Percentiles rank a stretch among this genome's conserved stretches.
These are phyloP conservation scores for Marmota monax DNA, from an alignment of 2,113 vertebrate genomes.

Conservation along the genomic window DNA sequence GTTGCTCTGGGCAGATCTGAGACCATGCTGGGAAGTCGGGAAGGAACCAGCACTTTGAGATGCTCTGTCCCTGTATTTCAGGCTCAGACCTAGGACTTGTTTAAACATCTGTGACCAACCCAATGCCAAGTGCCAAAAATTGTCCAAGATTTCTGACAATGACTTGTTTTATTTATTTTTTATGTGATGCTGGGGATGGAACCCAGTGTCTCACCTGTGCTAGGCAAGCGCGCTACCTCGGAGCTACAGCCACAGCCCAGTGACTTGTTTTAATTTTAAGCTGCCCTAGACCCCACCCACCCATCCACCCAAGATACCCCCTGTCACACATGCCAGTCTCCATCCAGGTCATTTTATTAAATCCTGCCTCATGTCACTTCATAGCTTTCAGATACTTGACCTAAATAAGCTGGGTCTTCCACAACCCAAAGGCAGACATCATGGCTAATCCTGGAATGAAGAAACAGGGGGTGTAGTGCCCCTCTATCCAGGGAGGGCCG, in stretches of 20 bases:
- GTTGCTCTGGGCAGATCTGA: background rate
- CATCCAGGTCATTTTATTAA: background rate
- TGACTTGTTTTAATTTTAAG: background rate
- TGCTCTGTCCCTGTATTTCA: background rate
- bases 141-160: background rate
- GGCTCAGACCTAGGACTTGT: background rate
- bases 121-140: background rate
- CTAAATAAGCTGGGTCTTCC: background rate
- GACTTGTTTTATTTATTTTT: too few species aligned
- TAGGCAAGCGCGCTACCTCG: too few species aligned
- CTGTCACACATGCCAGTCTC: background rate
- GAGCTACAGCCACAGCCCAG: background rate
- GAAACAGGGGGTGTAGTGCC: background rate
- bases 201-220: too few species aligned
- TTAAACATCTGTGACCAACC: background rate
- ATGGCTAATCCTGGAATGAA: background rate
- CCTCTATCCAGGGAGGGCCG: too few species aligned
- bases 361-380: background rate
- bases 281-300: background rate
- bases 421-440: background rate
- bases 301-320: background rate
- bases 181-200: too few species aligned
- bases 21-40: background rate
- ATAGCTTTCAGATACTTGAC: background rate
- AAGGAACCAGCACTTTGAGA: background rate